phyloP scores from a whole-genome alignment of 1,140 invertebrate genomes.

The Neodiprion virginianus region DNA sequence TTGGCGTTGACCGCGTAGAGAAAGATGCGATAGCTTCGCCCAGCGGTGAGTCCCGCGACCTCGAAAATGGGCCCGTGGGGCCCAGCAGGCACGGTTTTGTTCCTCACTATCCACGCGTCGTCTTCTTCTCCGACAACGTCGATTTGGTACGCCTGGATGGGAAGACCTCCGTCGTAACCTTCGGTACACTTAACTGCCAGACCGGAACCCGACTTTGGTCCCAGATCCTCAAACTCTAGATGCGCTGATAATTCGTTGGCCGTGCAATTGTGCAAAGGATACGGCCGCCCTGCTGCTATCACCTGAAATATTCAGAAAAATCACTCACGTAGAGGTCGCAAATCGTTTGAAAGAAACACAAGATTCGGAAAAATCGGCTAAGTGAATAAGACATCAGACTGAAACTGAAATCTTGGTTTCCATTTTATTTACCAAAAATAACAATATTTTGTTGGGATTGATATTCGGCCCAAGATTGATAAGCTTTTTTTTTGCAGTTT shows the following conservation, averaged over 20 bases:
- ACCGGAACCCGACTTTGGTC: conserved; percentile 54
- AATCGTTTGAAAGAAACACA: neutral
- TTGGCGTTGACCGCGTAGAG: conserved; percentile 85
- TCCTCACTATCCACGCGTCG: conserved; percentile 36
- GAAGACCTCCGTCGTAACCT: conserved; percentile 84
- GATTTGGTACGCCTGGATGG: conserved; percentile 77
- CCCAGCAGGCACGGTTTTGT: conserved; percentile 42
- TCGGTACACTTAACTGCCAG: conserved; percentile 80
- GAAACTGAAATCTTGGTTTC: too few species aligned
- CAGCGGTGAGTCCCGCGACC: conserved; percentile 79
- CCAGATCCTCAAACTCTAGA: conserved; percentile 43
- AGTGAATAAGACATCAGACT: too few species aligned
- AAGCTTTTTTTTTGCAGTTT: too few species aligned
- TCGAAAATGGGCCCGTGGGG: conserved; percentile 67
- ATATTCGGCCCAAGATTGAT: too few species aligned
- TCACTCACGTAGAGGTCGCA: too few species aligned
- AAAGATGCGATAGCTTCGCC: conserved; percentile 77
- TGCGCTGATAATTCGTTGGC: conserved; percentile 52
- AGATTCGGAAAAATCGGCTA: conserved; percentile 2
- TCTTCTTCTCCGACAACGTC: conserved; percentile 68
- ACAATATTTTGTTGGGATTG: too few species aligned
- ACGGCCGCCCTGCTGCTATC: conserved; percentile 76
- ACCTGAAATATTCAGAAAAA: conserved; percentile 34
- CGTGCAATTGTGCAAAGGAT: conserved; percentile 86
- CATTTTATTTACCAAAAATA: too few species aligned